These are phyloP conservation scores for Tangara arthus DNA, from an alignment of 2,797 vertebrate species.

Conservation along the genomic window DNA sequence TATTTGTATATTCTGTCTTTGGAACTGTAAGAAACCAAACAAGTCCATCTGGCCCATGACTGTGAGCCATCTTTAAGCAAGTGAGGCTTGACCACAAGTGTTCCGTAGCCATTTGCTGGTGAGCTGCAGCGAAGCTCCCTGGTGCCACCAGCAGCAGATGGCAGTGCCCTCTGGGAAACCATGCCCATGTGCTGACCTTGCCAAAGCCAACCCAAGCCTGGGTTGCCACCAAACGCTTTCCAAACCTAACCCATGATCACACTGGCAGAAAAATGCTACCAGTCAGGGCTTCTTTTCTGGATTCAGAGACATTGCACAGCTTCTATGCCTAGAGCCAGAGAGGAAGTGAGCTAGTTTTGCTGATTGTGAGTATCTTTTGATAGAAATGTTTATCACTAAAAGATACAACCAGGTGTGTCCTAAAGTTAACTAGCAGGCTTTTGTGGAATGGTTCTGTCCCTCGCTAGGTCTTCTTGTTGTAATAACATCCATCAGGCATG, in stretches of 20 bases:
- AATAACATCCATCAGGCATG: not conserved
- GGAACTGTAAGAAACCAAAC: not conserved
- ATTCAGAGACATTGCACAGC: constrained; percentile 20
- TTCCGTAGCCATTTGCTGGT: not conserved
- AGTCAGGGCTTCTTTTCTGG: not conserved
- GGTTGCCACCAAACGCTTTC: not conserved
- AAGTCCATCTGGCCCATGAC: not conserved
- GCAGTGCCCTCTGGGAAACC: constrained; percentile 28
- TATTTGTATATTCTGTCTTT: not conserved
- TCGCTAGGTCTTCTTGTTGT: constrained; percentile 1
- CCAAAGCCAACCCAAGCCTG: not conserved
- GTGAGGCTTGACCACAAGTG: not conserved
- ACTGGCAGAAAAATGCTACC: not conserved
- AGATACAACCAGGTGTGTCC: not conserved
- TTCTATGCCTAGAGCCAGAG: not conserved
- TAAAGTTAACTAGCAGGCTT: constrained; percentile 47
- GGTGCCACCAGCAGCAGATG: constrained; percentile 68
- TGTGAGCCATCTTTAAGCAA: not conserved
- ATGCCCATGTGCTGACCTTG: not conserved
- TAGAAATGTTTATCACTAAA: not conserved
- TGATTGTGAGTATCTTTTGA: not conserved
- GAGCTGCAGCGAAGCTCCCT: not conserved
- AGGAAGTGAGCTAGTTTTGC: not conserved
- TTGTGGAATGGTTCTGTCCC: not conserved
- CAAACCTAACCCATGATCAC: constrained; percentile 25